Evolutionary conservation across 2,797 vertebrate genomes (phyloP).

Genomic region (Lophotriccus pileatus): DNA sequence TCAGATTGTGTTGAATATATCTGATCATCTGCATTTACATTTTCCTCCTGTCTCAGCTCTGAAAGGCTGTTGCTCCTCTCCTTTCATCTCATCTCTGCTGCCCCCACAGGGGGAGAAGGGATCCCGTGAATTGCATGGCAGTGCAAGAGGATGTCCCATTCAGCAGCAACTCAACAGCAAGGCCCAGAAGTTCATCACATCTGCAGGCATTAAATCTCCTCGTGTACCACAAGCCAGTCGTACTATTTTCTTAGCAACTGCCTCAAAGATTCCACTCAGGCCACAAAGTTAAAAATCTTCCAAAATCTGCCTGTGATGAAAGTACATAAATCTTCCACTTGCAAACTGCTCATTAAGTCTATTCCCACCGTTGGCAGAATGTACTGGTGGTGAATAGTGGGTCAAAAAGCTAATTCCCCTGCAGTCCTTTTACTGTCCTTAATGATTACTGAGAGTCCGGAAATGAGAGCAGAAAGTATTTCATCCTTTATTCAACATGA

Average conservation of each 20-base stretch:
- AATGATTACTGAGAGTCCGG: neutral
- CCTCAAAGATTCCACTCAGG: neutral
- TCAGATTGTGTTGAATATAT: neutral
- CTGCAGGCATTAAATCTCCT: neutral
- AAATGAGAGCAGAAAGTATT: constrained; percentile 26
- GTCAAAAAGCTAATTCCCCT: constrained; percentile 28
- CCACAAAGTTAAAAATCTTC: neutral
- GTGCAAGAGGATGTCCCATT: neutral
- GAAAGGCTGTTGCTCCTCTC: neutral
- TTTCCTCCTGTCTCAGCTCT: neutral
- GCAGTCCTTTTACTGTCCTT: neutral
- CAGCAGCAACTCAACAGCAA: neutral
- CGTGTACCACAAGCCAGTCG: neutral
- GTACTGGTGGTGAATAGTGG: neutral
- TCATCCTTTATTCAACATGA: constrained; percentile 36
- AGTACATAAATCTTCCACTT: neutral
- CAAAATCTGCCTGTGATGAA: neutral
- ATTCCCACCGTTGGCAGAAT: neutral
- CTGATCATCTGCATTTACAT: neutral
- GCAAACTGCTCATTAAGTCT: neutral
- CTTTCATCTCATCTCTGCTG: neutral
- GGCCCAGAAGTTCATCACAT: neutral
- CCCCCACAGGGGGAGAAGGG: neutral
- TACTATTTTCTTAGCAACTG: neutral
- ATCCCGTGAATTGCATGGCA: neutral